Percentiles rank a stretch among this genome's conserved stretches.
Evolutionary conservation across 2,113 vertebrate genomes (phyloP).

Genomic region (Hepsetus odoe): DNA sequence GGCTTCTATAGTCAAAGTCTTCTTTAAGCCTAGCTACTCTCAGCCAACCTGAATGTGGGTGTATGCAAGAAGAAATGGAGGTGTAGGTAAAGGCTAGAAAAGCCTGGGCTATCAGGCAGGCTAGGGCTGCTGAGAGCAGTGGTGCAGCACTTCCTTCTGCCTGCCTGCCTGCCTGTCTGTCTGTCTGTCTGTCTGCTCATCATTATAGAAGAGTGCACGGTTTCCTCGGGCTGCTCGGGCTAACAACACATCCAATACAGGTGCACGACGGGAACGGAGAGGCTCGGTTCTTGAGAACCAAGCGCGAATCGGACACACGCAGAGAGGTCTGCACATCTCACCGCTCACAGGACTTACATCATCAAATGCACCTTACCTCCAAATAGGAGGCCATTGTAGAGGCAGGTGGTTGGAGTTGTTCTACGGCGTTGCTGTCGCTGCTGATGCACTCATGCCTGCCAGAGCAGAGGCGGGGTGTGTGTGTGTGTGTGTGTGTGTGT

Average conservation of each 20-base stretch:
- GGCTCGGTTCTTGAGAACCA: background rate
- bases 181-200: background rate
- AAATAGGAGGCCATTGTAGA: slow-evolving; percentile 72
- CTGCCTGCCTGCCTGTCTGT: too few species aligned
- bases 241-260: background rate
- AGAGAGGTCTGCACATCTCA: background rate
- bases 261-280: background rate
- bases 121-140: background rate
- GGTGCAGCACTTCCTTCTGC: slow-evolving; percentile 32
- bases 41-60: background rate
- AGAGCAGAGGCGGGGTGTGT: too few species aligned
- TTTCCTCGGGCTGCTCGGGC: slow-evolving; percentile 9
- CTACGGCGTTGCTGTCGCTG: slow-evolving; percentile 7
- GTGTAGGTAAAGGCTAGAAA: background rate
- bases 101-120: background rate
- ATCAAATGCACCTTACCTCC: slow-evolving; percentile 64
- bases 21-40: background rate
- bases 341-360: background rate
- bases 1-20: background rate
- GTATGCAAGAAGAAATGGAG: background rate
- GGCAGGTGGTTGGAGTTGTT: slow-evolving; percentile 42
- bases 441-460: slow-evolving; percentile 48
- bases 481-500: too few species aligned
- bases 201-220: background rate
- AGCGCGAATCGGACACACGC: too few species aligned